A percentile compares a stretch with the other conserved stretches of the same genome.
Conservation (phyloP, 2,888 invertebrate species). For the Meghimatium bilineatum region DNA sequence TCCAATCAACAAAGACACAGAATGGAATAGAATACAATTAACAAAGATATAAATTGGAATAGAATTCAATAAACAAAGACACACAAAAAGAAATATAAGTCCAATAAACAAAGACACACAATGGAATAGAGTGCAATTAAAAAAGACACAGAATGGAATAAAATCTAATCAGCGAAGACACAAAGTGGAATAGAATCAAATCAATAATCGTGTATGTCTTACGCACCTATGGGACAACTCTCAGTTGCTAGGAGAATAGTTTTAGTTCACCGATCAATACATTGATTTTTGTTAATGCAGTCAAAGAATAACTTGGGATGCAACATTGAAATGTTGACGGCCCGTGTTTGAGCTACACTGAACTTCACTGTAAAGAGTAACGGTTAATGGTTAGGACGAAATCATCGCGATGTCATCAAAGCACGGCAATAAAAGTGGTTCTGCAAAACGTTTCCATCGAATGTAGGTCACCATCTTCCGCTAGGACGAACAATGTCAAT, state of each 20-base stretch:
- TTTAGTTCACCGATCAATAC: not conserved
- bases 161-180: too few species aligned
- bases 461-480: too few species aligned
- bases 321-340: not conserved
- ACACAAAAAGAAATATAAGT: too few species aligned
- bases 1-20: too few species aligned
- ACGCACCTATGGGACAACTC: too few species aligned
- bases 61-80: not conserved
- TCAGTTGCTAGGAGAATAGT: not conserved
- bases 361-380: not conserved
- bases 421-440: not conserved
- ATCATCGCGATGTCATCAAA: not conserved
- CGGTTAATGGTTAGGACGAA: not conserved
- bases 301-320: not conserved
- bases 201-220: not conserved
- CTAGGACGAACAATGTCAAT: too few species aligned
- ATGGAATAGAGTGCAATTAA: too few species aligned
- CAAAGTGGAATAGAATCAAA: not conserved
- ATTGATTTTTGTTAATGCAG: slow-evolving; percentile 1
- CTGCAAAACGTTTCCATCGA: not conserved
- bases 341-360: not conserved
- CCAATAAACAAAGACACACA: too few species aligned
- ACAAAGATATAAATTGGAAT: too few species aligned
- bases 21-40: too few species aligned
- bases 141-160: too few species aligned